Base-by-base conservation (phyloP, 2,797 vertebrate genomes). In the Lepidocolaptes lacrymiger region DNA sequence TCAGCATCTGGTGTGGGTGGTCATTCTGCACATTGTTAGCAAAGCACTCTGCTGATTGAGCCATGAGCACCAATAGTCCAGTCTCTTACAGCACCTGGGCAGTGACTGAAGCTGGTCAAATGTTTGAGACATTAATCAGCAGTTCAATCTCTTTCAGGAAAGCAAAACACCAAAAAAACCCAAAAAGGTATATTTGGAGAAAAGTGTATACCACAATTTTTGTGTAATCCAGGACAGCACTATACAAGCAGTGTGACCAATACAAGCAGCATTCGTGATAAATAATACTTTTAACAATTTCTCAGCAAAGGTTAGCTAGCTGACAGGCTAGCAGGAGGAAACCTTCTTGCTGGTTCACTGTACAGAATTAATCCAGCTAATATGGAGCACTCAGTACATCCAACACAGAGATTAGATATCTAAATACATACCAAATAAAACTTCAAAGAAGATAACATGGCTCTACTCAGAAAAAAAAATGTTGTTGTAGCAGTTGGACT, bases 351-450 rank as follows among this genome's bases (percentile, higher is more conserved):
- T 79, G 55, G 19, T 58, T 83, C 77, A 37, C 46, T 23, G 10
- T 80, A 9, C 32, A 80, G 56, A n/a, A 86, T 75, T 94, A 36
- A 58, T 78, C 22, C 26, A 34, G 24, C n/a, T 75, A 23, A 27
- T 37, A 37, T 0, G 2, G 64, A 91, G 46, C 37, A 54, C 54
- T 68, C 34, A 59, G 26, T 66, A 78, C 76, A 81, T 67, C 76
- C 82, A 85, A 44, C 26, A 69, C 9, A 63, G 30, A 68, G 30
- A 62, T 75, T 37, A 77, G 68, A 61, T 78, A 49, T 28, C 67
- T 77, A 51, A 92, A 68, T 12, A 84, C 22, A 66, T 28, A 62
- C 12, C 32, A 90, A 83, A 64, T 66, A 73, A 94, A 81, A 7
- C 39, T 84, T 66, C 62, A 84, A 88, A 81, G 63, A 11, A 74